Evolutionary conservation across 2,888 invertebrate species (phyloP).

Genomic region (Drosophila paranaensis): DNA sequence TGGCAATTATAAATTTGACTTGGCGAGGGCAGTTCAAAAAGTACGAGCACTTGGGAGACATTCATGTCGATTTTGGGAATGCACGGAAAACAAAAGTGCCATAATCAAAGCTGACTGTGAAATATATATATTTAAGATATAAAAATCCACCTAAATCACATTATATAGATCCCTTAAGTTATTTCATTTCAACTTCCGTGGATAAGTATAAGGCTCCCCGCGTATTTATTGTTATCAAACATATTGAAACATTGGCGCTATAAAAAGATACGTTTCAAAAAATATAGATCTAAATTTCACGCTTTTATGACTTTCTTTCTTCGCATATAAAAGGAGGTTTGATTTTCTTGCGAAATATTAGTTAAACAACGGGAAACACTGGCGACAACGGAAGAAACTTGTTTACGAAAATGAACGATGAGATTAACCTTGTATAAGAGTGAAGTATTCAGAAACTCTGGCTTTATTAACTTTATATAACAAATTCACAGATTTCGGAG

Average conservation of each 20-base stretch:
- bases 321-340: not conserved
- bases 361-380: not conserved
- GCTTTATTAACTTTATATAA: not conserved
- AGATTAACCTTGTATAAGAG: constrained; percentile 26
- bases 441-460: not conserved
- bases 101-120: not conserved
- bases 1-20: not conserved
- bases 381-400: not conserved
- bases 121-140: no score
- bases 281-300: not conserved
- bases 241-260: constrained; percentile 3
- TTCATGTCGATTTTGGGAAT: not conserved
- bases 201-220: not conserved
- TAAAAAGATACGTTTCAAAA: constrained; percentile 3
- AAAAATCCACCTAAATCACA: no score
- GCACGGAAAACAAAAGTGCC: not conserved
- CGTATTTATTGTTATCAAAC: not conserved
- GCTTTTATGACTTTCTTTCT: constrained; percentile 9
- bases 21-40: constrained; percentile 3
- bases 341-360: not conserved
- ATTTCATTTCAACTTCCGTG: not conserved
- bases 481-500: constrained; percentile 9
- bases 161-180: not conserved
- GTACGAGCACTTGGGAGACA: no score
- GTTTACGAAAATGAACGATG: constrained; percentile 26